Evolutionary conservation across 2,797 vertebrate species (phyloP).

Genomic region (Amblyopsis hoosieri): DNA sequence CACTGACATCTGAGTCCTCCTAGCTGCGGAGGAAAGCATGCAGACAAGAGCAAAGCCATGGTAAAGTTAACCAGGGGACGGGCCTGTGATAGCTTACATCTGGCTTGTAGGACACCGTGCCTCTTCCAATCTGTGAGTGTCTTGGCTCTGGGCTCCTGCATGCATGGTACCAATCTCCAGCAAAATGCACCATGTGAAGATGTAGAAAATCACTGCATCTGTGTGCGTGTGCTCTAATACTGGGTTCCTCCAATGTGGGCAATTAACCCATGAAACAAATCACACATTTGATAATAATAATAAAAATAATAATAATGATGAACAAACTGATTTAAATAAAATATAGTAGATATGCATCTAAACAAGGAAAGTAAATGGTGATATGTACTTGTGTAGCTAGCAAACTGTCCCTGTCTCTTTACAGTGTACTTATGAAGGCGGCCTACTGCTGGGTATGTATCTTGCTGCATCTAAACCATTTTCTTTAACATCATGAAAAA

Average conservation of each 20-base stretch:
- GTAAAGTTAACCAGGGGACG: conserved; percentile 22
- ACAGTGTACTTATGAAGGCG: too few species aligned
- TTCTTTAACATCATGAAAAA: too few species aligned
- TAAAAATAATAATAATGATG: too few species aligned
- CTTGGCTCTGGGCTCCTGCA: conserved; percentile 1
- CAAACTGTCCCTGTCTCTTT: too few species aligned
- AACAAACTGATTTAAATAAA: too few species aligned
- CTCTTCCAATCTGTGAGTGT: not conserved
- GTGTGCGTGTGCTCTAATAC: conserved; percentile 10
- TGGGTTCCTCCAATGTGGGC: not conserved
- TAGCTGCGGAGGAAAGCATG: conserved; percentile 41
- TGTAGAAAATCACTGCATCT: conserved; percentile 9
- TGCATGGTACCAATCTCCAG: not conserved
- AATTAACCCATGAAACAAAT: too few species aligned
- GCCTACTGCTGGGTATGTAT: not conserved
- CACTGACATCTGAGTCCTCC: conserved; percentile 40
- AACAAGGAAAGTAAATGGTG: too few species aligned
- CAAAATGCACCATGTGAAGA: conserved; percentile 10
- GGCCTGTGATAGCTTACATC: conserved; percentile 3
- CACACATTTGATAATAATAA: too few species aligned
- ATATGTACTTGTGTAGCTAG: too few species aligned
- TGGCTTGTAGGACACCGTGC: not conserved
- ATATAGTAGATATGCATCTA: too few species aligned
- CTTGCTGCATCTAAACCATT: too few species aligned
- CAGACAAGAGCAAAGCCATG: conserved; percentile 27